These are phyloP conservation scores for Cherax quadricarinatus DNA, from an alignment of 1,140 invertebrate species.

Conservation along the genomic window DNA sequence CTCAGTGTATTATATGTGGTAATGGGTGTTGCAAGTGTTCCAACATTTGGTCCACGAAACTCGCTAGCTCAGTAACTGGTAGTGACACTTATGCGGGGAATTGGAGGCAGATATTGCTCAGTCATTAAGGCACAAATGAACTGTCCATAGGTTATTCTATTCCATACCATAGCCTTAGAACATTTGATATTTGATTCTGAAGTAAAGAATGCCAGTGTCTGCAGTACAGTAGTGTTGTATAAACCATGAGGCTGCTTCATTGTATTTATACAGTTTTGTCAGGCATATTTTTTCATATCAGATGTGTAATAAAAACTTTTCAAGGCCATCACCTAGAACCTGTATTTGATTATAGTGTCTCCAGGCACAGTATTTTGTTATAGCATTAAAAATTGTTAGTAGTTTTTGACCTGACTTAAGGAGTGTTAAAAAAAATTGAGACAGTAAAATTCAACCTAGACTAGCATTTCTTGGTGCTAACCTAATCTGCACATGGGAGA, in stretches of 20 bases:
- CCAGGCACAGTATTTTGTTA: neutral
- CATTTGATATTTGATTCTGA: neutral
- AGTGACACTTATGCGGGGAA: neutral
- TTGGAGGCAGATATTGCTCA: conserved; percentile 2
- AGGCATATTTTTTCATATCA: neutral
- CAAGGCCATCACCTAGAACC: neutral
- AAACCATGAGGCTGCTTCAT: neutral
- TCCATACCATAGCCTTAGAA: conserved; percentile 11
- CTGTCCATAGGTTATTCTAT: conserved; percentile 3
- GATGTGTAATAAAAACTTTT: neutral
- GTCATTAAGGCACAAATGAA: conserved; percentile 11
- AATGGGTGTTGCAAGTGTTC: neutral
- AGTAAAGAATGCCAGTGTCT: neutral
- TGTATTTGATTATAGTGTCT: neutral
- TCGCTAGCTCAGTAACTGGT: neutral
- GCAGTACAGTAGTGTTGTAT: neutral
- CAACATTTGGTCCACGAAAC: conserved; percentile 2
- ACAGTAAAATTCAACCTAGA: neutral
- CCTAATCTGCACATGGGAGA: neutral
- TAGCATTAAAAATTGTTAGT: neutral
- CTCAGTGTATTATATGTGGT: neutral
- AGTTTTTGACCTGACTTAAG: neutral
- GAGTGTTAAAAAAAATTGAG: neutral
- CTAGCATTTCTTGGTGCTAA: neutral
- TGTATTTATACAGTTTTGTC: neutral